Base-by-base conservation (phyloP, 1,140 invertebrate species). In the Chelonus insularis region DNA sequence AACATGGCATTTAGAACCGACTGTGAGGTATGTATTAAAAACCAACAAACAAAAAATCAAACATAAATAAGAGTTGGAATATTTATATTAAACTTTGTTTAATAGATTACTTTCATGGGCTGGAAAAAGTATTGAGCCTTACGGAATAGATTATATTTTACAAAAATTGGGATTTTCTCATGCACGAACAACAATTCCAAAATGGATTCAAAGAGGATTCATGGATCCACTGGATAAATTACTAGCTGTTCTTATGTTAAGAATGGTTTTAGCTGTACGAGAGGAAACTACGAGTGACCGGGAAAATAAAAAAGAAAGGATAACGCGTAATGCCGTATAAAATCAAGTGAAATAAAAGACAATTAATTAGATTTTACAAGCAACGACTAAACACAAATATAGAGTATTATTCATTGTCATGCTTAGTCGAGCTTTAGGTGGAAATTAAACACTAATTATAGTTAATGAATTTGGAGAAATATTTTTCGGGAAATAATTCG, bases 1-100 rank as follows among this genome's bases (percentile, higher is more conserved):
- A 81, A 96, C 94, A 0, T 99, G 97, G 97, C 94, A 97, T 74
- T 84, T 99, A 25, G 96, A 99, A 80, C 97, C 97, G 3, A 98
- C 96, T 51, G 95, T 99, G 54, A 87, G 94, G 88, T 92, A 84
- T n/a, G n/a, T n/a, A 16, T 1, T 18, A 8, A 43, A 6, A 37
- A 37, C 36, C 71, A 9, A 73, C 67, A 54, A 63, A 69, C 23
- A 32, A 32, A 39, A 34, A 21, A 48, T 14, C 20, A 29, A 12
- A 32, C 23, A 12, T 0, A 45, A 32, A 37, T 37, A 6, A 32
- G 8, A 37, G 2, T 37, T 37, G 18, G 20, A 56, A 11, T 36
- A 6, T 20, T 12, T 7, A 29, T 29, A 29, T 29, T 3, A 29
- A 29, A 29, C 25, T 7, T 29, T 29, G 3, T 29, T 29, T n/a